Evolutionary conservation across 2,888 invertebrate species (phyloP).

Genomic region (Tupiocoris notatus): DNA sequence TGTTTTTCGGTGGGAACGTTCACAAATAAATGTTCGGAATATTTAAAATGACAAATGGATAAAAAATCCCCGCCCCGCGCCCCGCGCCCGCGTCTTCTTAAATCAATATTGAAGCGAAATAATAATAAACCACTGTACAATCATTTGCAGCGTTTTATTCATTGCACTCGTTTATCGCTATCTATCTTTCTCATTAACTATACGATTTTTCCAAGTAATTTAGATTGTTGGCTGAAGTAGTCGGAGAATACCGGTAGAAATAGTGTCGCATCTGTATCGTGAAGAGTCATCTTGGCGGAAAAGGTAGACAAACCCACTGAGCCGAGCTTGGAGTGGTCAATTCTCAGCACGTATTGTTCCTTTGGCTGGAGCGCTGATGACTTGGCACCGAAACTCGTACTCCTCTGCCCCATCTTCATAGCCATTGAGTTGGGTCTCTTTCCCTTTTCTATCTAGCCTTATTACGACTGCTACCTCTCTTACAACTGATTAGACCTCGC

Average conservation of each 20-base stretch:
- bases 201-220: no score
- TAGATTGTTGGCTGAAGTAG: no score
- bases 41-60: no score
- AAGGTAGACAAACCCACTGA: background rate
- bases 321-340: constrained; percentile 22
- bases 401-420: background rate
- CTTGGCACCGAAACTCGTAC: constrained; percentile 28
- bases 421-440: background rate
- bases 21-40: no score
- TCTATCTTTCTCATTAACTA: no score
- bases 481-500: constrained; percentile 12
- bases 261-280: background rate
- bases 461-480: background rate
- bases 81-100: no score
- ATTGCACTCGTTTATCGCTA: no score
- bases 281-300: background rate
- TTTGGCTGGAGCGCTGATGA: constrained; percentile 41
- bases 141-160: no score
- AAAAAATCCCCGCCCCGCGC: no score
- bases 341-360: constrained; percentile 43
- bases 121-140: no score
- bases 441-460: background rate
- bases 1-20: no score
- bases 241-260: background rate
- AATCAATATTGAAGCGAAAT: no score